Evolutionary conservation across 1,140 invertebrate species (phyloP).

Genomic region (Bombus waltoni): DNA sequence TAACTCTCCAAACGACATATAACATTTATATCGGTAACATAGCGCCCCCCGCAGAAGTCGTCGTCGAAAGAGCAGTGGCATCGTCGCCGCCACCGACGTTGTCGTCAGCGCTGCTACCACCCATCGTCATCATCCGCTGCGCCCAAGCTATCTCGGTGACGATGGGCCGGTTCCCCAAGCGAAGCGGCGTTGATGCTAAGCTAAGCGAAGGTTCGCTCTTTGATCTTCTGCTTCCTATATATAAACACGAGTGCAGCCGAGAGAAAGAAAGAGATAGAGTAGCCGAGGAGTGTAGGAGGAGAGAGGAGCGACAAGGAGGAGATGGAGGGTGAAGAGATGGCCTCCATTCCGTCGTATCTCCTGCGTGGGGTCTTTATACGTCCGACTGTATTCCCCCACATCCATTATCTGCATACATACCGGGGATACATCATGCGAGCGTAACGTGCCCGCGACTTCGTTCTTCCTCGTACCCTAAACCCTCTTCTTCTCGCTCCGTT

Average conservation of each 20-base stretch:
- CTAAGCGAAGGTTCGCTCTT: slow-evolving; percentile 79
- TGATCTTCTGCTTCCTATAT: slow-evolving; percentile 82
- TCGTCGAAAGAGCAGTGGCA: not conserved
- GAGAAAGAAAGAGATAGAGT: slow-evolving; percentile 58
- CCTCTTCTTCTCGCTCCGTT: not conserved
- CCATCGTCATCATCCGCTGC: slow-evolving; percentile 58
- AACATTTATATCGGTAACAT: slow-evolving; percentile 65
- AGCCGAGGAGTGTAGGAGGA: slow-evolving; percentile 4
- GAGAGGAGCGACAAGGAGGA: slow-evolving; percentile 25
- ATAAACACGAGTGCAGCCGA: slow-evolving; percentile 75
- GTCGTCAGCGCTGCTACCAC: slow-evolving; percentile 25
- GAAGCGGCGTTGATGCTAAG: slow-evolving; percentile 75
- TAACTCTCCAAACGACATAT: slow-evolving; percentile 8
- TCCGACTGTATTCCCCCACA: slow-evolving; percentile 68
- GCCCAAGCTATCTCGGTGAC: slow-evolving; percentile 67
- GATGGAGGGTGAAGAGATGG: slow-evolving; percentile 62
- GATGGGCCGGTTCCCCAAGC: slow-evolving; percentile 74
- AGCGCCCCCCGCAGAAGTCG: slow-evolving; percentile 18
- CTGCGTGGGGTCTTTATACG: slow-evolving; percentile 71
- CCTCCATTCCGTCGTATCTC: slow-evolving; percentile 68
- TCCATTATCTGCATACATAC: slow-evolving; percentile 70
- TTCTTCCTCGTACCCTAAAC: not conserved
- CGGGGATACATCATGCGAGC: slow-evolving; percentile 63
- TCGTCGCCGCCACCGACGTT: slow-evolving; percentile 6
- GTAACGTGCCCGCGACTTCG: slow-evolving; percentile 39